Evolutionary conservation across 2,113 vertebrate species (phyloP), one percentile per base, ranked within the genome.

Genomic region (Stigmatopora argus): DNA sequence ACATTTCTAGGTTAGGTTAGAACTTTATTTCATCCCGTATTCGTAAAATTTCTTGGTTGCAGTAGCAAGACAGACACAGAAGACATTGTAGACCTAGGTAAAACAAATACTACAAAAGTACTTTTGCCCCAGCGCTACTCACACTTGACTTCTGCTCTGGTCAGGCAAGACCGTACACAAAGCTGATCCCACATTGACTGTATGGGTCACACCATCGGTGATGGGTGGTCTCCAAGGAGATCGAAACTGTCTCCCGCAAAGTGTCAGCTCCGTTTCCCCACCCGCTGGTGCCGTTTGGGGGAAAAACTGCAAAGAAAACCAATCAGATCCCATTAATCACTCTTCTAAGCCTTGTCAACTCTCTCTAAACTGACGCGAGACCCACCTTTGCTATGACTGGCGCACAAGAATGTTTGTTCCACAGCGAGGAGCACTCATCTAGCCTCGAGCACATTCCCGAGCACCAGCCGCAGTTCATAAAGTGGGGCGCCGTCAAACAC

Each of bases 401-500:
- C 0, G 88, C 78, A 63, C 97, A 99, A 21, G 86, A 87, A 35
- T 88, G 70, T 64, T 76, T 89, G 47, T 87, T 89, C 95, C 95
- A 95, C 46, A 18, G 62, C 7, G 75, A 61, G 0, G 62, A 0
- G 61, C 97, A 99, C 48, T 95, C 90, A 0, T 85, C 58, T 57
- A 45, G 73, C 35, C 72, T 86, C 0, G 78, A 83, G 81, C 96
- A 99, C 14, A n/a, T 8, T 9, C 84, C 77, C 1, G 86, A 57
- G 38, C 96, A 97, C 97, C 96, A 99, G 72, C 95, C 93, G 0
- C 97, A 98, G 67, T 90, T 91, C 94, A 94, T 98, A 83, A 97
- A 95, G 59, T 21, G 73, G 59, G 93, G 91, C 0, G 94, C 92
- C 0, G 15, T 79, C 71, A 97, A 84, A 81, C 97, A 99, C 19